These are phyloP conservation scores for Jaculus jaculus DNA, from an alignment of 2,113 vertebrate genomes.

Conservation along the genomic window DNA sequence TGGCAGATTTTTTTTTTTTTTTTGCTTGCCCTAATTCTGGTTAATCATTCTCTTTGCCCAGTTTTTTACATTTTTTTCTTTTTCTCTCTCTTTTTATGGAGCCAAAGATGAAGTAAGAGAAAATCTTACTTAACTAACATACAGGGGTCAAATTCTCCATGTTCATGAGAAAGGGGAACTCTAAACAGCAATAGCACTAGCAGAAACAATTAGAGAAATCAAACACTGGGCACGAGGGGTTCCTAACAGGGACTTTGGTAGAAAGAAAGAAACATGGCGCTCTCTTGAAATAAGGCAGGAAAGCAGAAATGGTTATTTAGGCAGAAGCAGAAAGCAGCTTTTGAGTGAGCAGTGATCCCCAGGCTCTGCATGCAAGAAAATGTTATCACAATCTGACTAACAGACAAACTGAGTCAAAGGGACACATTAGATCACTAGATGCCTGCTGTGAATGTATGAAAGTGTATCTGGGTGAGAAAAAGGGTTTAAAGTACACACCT, in stretches of 20 bases:
- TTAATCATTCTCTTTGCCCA: constrained; percentile 14
- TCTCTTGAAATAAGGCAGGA: background rate
- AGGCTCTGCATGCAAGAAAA: background rate
- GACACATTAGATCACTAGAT: background rate
- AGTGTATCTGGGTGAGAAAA: background rate
- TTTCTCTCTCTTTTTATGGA: background rate
- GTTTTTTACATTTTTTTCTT: background rate
- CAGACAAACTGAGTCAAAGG: constrained; percentile 17
- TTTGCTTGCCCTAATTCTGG: constrained; percentile 1
- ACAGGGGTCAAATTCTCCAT: constrained; percentile 25
- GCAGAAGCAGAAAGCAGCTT: background rate
- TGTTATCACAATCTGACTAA: background rate
- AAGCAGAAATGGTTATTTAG: background rate
- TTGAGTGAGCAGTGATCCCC: background rate
- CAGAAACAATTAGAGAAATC: background rate
- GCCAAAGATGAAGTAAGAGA: constrained; percentile 13
- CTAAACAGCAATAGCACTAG: background rate
- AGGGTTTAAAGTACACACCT: background rate
- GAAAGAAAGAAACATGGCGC: background rate
- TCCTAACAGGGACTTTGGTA: background rate
- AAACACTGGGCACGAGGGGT: background rate
- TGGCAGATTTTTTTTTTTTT: constrained; percentile 45
- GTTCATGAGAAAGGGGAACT: constrained; percentile 18
- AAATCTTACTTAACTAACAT: background rate
- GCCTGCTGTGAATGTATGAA: background rate